Evolutionary conservation across 2,888 invertebrate genomes (phyloP), one percentile per base, ranked within the genome.

Genomic region (Cheilosia pagana): DNA sequence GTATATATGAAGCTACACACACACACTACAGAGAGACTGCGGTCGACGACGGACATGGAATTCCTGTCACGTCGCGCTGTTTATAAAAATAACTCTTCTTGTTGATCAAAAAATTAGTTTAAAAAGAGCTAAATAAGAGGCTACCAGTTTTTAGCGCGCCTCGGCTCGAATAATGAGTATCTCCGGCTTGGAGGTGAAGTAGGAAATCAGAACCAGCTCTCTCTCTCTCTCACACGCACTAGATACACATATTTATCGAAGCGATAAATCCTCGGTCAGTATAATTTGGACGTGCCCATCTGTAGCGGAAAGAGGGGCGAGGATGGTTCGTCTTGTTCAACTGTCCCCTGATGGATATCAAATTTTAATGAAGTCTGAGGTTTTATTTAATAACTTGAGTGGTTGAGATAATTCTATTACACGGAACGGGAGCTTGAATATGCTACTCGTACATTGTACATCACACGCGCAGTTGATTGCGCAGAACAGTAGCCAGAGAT

Each of bases 61-160:
- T 92, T 90, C 92, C 71, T 87, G 89, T 91, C 92, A 92, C 92
- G 92, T 92, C 87, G 89, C 88, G 90, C 90, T 91, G 91, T 92
- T 92, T 92, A 92, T 92, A 92, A 92, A 92, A 92, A 92, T 92
- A 92, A 92, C 91, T 91, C 89, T 89, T 87, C 86, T 85, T 79
- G 87, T 87, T 87, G 83, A 81, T 86, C 82, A 82, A 85, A 85
- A 85, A 85, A 85, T 85, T 85, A 85, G 85, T 85, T 85, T 85
- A 85, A 85, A 75, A 85, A 67, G 67, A 85, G 71, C 75, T 85
- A 81, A 81, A 85, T 85, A 85, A 81, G 75, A 85, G 81, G 85
- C 85, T 85, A 85, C 85, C 85, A 81, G 85, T 85, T 85, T 85
- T 85, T 85, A 85, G 81, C 85, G 65, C 60, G 67, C 41, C 81